A percentile compares a stretch with the other conserved stretches of the same genome.
Conservation (phyloP, 2,888 invertebrate genomes). For the Macaria liturata region DNA sequence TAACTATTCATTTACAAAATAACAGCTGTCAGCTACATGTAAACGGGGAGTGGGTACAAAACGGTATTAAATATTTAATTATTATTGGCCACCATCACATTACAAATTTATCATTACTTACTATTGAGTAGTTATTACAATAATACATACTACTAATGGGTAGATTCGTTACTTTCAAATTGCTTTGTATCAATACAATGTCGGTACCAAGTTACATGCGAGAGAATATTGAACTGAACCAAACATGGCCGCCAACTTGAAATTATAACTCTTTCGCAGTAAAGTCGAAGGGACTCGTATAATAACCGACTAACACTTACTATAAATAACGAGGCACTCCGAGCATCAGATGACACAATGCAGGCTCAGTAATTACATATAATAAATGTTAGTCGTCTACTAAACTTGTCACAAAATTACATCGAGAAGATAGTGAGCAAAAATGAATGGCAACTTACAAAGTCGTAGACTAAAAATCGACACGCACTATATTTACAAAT, state of each 20-base stretch:
- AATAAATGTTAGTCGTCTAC: no score
- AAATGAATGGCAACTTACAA: conserved; percentile 54
- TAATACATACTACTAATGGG: conserved; percentile 57
- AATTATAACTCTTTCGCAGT: no score
- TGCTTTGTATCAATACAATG: conserved; percentile 39
- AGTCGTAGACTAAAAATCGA: conserved; percentile 41
- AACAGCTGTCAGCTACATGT: conserved; percentile 71
- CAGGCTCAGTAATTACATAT: no score
- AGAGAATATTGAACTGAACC: conserved; percentile 29
- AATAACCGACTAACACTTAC: no score
- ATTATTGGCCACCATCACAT: conserved; percentile 78
- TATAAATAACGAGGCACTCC: no score
- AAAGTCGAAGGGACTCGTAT: no score
- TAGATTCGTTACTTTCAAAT: conserved; percentile 53
- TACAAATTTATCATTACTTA: conserved; percentile 53
- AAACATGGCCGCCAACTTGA: background rate
- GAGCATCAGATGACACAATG: no score
- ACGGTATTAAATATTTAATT: conserved; percentile 76
- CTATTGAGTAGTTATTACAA: conserved; percentile 66
- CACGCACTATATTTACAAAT: conserved; percentile 53
- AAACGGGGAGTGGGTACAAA: conserved; percentile 81
- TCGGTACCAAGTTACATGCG: conserved; percentile 35
- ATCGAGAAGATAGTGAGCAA: conserved; percentile 45
- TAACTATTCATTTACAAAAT: conserved; percentile 74
- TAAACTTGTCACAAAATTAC: conserved; percentile 32